Conservation (phyloP, 2,888 invertebrate genomes). For the Chymomyza fuscimana region DNA sequence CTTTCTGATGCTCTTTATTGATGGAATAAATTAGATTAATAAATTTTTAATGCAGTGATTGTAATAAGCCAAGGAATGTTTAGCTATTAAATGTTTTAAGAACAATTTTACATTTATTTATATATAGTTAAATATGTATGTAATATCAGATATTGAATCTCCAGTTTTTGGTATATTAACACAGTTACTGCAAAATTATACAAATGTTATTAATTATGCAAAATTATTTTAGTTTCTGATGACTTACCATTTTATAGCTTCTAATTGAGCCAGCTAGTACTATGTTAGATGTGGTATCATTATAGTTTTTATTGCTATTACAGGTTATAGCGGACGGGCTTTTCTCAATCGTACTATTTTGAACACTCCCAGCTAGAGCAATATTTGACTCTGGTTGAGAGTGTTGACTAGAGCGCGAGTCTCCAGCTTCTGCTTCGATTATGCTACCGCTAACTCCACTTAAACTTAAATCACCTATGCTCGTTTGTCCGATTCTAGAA, state of each 20-base stretch:
- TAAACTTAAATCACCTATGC: conserved; percentile 83
- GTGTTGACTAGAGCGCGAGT: conserved; percentile 16
- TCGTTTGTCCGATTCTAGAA: conserved; percentile 81
- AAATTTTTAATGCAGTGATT: background rate
- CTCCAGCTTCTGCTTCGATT: conserved; percentile 75
- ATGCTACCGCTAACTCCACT: conserved; percentile 87
- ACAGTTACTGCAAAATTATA: conserved; percentile 6
- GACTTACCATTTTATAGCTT: conserved; percentile 19
- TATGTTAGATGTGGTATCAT: conserved; percentile 84
- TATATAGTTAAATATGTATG: background rate
- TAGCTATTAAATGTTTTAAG: background rate
- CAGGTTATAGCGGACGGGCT: conserved; percentile 83
- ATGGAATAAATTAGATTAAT: background rate
- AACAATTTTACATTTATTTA: background rate
- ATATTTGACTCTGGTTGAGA: conserved; percentile 59
- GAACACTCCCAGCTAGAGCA: conserved; percentile 53
- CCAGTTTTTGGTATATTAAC: background rate
- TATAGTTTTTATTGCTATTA: conserved; percentile 83
- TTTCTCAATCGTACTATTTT: conserved; percentile 83
- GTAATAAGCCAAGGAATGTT: background rate
- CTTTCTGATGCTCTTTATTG: background rate
- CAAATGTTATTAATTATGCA: background rate
- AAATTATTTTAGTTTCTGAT: background rate
- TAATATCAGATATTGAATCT: conserved; percentile 4
- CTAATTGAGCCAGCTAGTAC: conserved; percentile 87